phyloP scores from a whole-genome alignment of 2,888 invertebrate genomes.

The Drosophila austrosaltans region DNA sequence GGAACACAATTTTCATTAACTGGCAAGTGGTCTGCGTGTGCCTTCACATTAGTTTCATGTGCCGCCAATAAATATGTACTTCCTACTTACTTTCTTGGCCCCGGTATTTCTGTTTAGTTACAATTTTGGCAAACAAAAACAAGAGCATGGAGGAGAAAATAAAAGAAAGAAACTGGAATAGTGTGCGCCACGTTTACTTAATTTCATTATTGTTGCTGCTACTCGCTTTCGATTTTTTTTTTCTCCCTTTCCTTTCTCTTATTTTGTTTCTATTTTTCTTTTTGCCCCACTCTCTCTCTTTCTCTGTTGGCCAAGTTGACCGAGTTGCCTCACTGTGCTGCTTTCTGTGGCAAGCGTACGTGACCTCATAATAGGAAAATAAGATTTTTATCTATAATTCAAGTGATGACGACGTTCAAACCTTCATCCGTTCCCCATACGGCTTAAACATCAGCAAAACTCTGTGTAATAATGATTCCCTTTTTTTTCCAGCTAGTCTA shows the following conservation, averaged over 20 bases:
- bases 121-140: slow-evolving; percentile 47
- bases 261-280: slow-evolving; percentile 6
- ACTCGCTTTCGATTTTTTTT: slow-evolving; percentile 33
- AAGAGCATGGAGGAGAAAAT: neutral
- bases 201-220: slow-evolving; percentile 75
- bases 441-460: slow-evolving; percentile 35
- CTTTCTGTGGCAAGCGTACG: slow-evolving; percentile 61
- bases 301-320: slow-evolving; percentile 11
- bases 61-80: slow-evolving; percentile 73
- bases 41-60: slow-evolving; percentile 68
- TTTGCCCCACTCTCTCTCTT: slow-evolving; percentile 7
- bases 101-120: slow-evolving; percentile 48
- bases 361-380: slow-evolving; percentile 76
- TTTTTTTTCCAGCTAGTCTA: slow-evolving; percentile 56
- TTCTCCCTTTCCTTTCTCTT: neutral
- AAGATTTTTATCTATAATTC: slow-evolving; percentile 78
- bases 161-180: slow-evolving; percentile 23
- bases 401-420: slow-evolving; percentile 44
- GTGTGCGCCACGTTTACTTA: slow-evolving; percentile 71
- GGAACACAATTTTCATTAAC: slow-evolving; percentile 33
- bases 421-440: slow-evolving; percentile 11
- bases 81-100: slow-evolving; percentile 35
- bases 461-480: slow-evolving; percentile 47
- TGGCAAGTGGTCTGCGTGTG: slow-evolving; percentile 54
- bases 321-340: slow-evolving; percentile 2